A percentile compares a stretch with the other conserved stretches of the same genome.
Evolutionary conservation across 2,797 vertebrate species (phyloP).

Genomic region (Microcaecilia unicolor): DNA sequence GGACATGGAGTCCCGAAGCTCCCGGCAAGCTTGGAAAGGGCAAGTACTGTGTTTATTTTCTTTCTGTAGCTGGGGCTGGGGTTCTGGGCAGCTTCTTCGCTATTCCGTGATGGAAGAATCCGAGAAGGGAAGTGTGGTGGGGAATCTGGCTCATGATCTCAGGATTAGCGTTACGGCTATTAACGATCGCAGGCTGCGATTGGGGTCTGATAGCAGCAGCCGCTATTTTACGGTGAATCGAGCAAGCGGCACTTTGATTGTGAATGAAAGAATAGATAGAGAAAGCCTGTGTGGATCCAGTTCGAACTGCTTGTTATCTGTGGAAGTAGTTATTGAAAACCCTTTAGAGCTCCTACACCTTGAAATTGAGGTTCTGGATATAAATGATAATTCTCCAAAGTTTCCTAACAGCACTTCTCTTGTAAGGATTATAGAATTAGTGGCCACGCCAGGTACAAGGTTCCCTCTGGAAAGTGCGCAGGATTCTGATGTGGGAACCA

Average conservation of each 20-base stretch:
- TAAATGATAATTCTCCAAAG: slow-evolving; percentile 30
- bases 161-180: slow-evolving; percentile 53
- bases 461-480: slow-evolving; percentile 40
- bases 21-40: slow-evolving; percentile 69
- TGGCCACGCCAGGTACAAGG: slow-evolving; percentile 17
- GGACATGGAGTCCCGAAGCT: slow-evolving; percentile 43
- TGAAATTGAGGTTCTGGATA: slow-evolving; percentile 25
- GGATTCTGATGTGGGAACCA: slow-evolving; percentile 33
- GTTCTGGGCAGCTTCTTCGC: slow-evolving; percentile 12
- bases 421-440: slow-evolving; percentile 34
- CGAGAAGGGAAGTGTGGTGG: slow-evolving; percentile 4
- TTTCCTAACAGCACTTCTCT: slow-evolving; percentile 26
- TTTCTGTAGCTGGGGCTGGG: slow-evolving; percentile 41
- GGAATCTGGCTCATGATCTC: slow-evolving; percentile 11
- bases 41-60: slow-evolving; percentile 75
- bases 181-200: slow-evolving; percentile 59
- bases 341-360: slow-evolving; percentile 44
- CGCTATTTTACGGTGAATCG: slow-evolving; percentile 78
- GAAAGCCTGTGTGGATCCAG: slow-evolving; percentile 45
- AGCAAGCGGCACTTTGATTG: slow-evolving; percentile 46
- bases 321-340: slow-evolving; percentile 51
- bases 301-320: slow-evolving; percentile 33
- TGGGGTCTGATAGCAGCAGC: slow-evolving; percentile 65
- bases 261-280: slow-evolving; percentile 39
- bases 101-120: slow-evolving; percentile 10